Evolutionary conservation across 2,797 vertebrate genomes (phyloP).

Genomic region (Leuciscus waleckii): DNA sequence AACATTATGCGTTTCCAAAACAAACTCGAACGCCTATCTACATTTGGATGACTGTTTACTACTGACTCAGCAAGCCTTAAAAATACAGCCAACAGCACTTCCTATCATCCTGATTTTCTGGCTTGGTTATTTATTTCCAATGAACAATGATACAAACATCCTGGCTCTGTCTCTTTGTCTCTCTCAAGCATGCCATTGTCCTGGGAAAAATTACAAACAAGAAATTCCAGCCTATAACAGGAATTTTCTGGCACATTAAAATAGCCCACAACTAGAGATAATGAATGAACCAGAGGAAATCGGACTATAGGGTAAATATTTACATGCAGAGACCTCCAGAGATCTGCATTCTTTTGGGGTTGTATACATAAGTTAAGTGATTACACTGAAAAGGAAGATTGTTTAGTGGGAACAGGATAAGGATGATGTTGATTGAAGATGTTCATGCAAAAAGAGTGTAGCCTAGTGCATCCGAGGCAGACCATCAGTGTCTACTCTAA

Average conservation of each 20-base stretch:
- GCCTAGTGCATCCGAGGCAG: background rate
- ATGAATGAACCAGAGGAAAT: slow-evolving; percentile 56
- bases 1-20: slow-evolving; percentile 22
- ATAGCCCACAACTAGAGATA: slow-evolving; percentile 55
- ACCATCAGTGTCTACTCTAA: background rate
- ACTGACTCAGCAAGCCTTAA: slow-evolving; percentile 41
- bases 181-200: slow-evolving; percentile 42
- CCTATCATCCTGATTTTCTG: background rate
- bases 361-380: slow-evolving; percentile 61
- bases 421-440: slow-evolving; percentile 48
- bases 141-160: slow-evolving; percentile 37
- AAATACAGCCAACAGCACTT: slow-evolving; percentile 27
- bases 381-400: slow-evolving; percentile 51
- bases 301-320: slow-evolving; percentile 61
- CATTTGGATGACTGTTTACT: slow-evolving; percentile 40
- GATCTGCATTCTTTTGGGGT: slow-evolving; percentile 39
- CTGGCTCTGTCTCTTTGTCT: slow-evolving; percentile 22
- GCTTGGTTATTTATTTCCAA: background rate
- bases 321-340: slow-evolving; percentile 49
- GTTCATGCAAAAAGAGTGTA: slow-evolving; percentile 12
- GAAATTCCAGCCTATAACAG: slow-evolving; percentile 32
- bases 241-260: slow-evolving; percentile 51
- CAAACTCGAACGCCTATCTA: background rate
- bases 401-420: slow-evolving; percentile 51
- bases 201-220: slow-evolving; percentile 37